Base-by-base conservation (phyloP, 1,140 invertebrate species). In the Drosophila yakuba region DNA sequence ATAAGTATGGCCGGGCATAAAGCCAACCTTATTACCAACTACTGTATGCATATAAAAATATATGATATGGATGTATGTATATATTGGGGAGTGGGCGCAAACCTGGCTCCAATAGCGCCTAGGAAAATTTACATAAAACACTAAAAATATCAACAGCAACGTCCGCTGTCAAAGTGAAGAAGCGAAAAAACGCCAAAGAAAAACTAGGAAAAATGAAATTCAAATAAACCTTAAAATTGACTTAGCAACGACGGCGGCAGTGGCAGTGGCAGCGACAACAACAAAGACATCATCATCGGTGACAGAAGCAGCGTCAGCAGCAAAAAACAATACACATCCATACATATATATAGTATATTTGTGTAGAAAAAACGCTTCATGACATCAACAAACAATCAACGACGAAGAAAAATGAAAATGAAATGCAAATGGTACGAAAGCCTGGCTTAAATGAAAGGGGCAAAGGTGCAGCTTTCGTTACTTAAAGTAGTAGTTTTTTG, bases 181-280 rank as follows among this genome's bases (percentile, higher is more conserved):
- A 62, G 44, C 28, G 25, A 77, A 61, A 48, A 77, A 20, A 55
- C n/a, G 10, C 45, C n/a, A n/a, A 57, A 39, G 47, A 50, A 85
- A 84, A 84, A 73, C 67, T 68, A 84, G 32, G 68, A 54, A 78
- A 57, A 68, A 82, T 79, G 71, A 86, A 88, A 86, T 86, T 86
- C 67, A 86, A 86, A 86, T 86, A 86, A 82, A 88, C 82, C 82
- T 82, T 82, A 82, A 86, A 86, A 86, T 86, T 86, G 75, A 86
- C 83, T 86, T 88, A 69, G 75, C 67, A 67, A 67, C 76, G 62
- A 63, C 73, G 59, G 58, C 67, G 58, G 63, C 76, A 62, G 60
- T 67, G 55, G 61, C 63, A 60, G 47, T 17, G 17, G 17, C 17
- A 17, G 17, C 75, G 44, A 50, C 25, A 39, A 35, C 79, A 73